Conservation (phyloP, 1,140 invertebrate genomes). For the Penaeus indicus region DNA sequence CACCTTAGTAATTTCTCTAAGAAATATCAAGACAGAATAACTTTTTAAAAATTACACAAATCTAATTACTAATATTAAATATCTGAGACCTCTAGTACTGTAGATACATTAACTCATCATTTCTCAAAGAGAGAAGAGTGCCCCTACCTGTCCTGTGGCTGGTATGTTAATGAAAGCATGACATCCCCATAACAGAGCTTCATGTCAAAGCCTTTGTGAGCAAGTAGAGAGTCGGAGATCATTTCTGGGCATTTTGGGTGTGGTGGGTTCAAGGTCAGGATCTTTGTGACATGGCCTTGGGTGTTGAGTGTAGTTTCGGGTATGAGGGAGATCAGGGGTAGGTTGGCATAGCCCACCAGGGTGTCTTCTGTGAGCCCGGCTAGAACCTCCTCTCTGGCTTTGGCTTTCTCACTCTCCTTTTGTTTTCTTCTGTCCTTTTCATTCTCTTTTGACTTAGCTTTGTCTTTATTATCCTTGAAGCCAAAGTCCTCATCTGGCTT, state of each 20-base stretch:
- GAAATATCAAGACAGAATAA: no score
- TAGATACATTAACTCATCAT: neutral
- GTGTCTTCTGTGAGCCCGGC: constrained; percentile 72
- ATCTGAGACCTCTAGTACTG: no score
- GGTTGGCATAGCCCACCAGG: constrained; percentile 83
- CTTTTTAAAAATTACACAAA: no score
- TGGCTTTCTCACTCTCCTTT: constrained; percentile 67
- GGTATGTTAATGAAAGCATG: constrained; percentile 81
- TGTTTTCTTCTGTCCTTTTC: constrained; percentile 67
- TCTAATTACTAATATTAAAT: no score
- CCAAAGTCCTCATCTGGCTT: constrained; percentile 52
- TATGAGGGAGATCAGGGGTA: constrained; percentile 81
- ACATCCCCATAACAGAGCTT: constrained; percentile 91
- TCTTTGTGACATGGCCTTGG: constrained; percentile 80
- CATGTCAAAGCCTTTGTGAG: constrained; percentile 90
- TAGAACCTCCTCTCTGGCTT: constrained; percentile 66
- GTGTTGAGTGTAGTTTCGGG: constrained; percentile 85
- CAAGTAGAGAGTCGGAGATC: constrained; percentile 72
- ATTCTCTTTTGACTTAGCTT: constrained; percentile 66
- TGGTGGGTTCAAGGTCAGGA: constrained; percentile 71
- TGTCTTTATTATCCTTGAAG: constrained; percentile 59
- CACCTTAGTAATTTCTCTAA: no score
- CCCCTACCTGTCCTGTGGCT: constrained; percentile 68
- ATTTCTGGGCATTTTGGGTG: constrained; percentile 69
- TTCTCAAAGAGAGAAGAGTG: neutral